Evolutionary conservation across 1,140 invertebrate genomes (phyloP).

Genomic region (Nylanderia fulva): DNA sequence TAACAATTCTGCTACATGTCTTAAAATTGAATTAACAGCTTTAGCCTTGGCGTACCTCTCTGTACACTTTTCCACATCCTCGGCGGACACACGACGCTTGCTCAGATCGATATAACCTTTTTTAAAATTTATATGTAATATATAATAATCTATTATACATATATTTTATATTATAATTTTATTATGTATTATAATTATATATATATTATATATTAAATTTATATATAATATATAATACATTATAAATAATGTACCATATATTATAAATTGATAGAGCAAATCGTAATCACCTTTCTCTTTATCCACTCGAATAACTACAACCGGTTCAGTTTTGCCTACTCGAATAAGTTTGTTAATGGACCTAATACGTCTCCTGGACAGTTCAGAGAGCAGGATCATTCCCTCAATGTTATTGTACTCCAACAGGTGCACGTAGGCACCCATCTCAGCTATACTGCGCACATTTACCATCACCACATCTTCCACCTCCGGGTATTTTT

Average conservation of each 20-base stretch:
- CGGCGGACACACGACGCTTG: conserved; percentile 98
- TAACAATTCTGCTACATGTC: conserved; percentile 98
- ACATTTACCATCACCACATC: conserved; percentile 99
- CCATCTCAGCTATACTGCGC: conserved; percentile 99
- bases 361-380: conserved; percentile 98
- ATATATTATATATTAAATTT: no score
- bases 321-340: conserved; percentile 99
- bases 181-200: no score
- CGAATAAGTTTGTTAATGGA: conserved; percentile 99
- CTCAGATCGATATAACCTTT: conserved; percentile 99
- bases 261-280: neutral
- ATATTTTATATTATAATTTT: no score
- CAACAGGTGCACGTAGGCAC: conserved; percentile 98
- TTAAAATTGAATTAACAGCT: conserved; percentile 98
- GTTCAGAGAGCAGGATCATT: conserved; percentile 97
- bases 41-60: conserved; percentile 99
- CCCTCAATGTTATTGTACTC: conserved; percentile 99
- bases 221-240: no score
- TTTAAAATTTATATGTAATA: neutral
- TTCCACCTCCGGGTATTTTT: conserved; percentile 99
- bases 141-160: no score
- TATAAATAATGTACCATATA: neutral
- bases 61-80: conserved; percentile 99
- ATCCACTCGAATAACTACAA: conserved; percentile 99
- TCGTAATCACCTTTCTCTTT: conserved; percentile 96